Conservation (phyloP, 2,113 vertebrate species). For the Laticauda colubrina region DNA sequence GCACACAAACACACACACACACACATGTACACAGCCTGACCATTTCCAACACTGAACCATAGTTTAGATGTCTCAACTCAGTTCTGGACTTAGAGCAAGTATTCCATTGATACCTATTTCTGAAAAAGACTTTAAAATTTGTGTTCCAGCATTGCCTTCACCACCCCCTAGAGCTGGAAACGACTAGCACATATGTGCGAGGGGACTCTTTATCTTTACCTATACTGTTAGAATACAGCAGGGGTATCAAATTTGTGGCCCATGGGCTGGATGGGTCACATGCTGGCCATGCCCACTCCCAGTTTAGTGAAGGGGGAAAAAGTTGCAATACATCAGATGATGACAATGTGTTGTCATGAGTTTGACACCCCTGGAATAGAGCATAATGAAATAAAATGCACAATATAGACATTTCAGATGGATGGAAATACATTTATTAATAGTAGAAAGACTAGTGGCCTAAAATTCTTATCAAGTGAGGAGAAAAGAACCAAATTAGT, state of each 20-base stretch:
- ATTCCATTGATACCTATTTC: not conserved
- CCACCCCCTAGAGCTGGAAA: too few species aligned
- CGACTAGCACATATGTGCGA: too few species aligned
- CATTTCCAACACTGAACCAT: not conserved
- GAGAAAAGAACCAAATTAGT: not conserved
- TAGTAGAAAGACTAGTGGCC: not conserved
- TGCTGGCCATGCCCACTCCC: too few species aligned
- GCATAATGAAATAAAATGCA: not conserved
- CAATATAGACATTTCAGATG: not conserved
- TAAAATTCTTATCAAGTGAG: not conserved
- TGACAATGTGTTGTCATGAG: too few species aligned
- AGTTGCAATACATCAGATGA: too few species aligned
- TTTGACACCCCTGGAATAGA: not conserved
- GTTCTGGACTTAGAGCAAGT: not conserved
- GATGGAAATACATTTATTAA: not conserved
- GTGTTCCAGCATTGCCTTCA: too few species aligned
- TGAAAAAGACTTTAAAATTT: not conserved
- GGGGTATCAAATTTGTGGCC: too few species aligned
- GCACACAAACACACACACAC: not conserved
- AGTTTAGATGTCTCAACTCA: not conserved
- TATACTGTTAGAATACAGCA: not conserved
- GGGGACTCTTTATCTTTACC: too few species aligned
- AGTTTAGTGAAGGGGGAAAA: too few species aligned
- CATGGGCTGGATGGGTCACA: too few species aligned
- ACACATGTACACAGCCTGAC: not conserved